These are phyloP conservation scores for Thinocorus orbignyianus DNA, from an alignment of 2,113 vertebrate species.

Conservation along the genomic window DNA sequence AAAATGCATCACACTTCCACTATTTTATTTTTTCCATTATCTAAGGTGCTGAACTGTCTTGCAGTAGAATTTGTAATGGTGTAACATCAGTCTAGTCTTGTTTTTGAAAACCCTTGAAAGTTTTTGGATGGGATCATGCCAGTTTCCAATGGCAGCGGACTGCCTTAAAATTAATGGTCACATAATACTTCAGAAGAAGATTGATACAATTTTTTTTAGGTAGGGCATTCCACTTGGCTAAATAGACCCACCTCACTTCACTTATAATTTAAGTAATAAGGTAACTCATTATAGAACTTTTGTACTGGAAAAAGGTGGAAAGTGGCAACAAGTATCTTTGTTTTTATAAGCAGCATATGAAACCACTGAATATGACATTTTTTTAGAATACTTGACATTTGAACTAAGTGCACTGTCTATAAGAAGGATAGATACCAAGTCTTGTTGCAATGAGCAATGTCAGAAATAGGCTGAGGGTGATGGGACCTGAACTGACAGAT, in stretches of 20 bases:
- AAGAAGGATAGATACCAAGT: not conserved
- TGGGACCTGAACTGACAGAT: conserved; percentile 24
- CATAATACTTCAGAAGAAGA: not conserved
- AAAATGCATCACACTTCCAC: not conserved
- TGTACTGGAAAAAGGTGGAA: not conserved
- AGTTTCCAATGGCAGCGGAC: not conserved
- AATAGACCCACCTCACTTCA: not conserved
- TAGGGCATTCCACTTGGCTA: not conserved
- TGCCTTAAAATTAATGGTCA: not conserved
- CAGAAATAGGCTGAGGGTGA: conserved; percentile 39
- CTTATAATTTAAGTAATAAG: conserved; percentile 18
- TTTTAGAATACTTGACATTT: conserved; percentile 24
- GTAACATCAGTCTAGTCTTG: not conserved
- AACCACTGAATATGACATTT: not conserved
- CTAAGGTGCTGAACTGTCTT: not conserved
- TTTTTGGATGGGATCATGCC: not conserved
- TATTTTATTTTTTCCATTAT: not conserved
- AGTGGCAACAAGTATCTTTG: not conserved
- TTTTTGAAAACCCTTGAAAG: not conserved
- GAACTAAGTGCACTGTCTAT: not conserved
- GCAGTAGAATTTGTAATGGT: not conserved
- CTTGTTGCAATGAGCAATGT: not conserved
- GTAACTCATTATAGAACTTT: not conserved
- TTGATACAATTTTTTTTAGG: not conserved
- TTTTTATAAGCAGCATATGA: not conserved